These are phyloP conservation scores for Dicerorhinus sumatrensis DNA, from an alignment of 2,113 vertebrate genomes.

Conservation along the genomic window DNA sequence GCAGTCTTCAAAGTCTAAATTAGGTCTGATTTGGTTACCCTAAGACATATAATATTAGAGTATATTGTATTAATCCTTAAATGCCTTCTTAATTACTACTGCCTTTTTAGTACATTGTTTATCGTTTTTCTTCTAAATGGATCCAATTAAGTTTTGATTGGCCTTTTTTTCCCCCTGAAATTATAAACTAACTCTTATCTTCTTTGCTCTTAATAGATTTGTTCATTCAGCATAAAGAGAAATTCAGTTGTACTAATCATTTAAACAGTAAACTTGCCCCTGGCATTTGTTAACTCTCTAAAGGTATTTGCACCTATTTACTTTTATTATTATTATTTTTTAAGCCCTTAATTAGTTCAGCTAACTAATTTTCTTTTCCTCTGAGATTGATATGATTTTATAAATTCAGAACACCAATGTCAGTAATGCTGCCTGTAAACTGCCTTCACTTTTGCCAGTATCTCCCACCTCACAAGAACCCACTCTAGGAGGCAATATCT, in stretches of 20 bases:
- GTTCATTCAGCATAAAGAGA: constrained; percentile 76
- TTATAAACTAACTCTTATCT: constrained; percentile 77
- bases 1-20: constrained; percentile 71
- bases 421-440: neutral
- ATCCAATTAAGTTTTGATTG: constrained; percentile 80
- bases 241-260: constrained; percentile 58
- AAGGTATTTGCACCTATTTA: constrained; percentile 63
- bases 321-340: constrained; percentile 52
- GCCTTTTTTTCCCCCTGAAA: constrained; percentile 56
- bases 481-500: neutral
- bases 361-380: constrained; percentile 47
- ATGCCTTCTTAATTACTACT: constrained; percentile 77
- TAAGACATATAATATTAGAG: constrained; percentile 73
- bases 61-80: constrained; percentile 82
- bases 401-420: neutral
- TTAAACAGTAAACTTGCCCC: constrained; percentile 59
- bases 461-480: neutral
- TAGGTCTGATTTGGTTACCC: constrained; percentile 72
- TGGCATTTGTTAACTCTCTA: constrained; percentile 54
- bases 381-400: neutral
- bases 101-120: constrained; percentile 75
- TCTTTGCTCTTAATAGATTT: constrained; percentile 78
- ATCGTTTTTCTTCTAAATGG: constrained; percentile 75
- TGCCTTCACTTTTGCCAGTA: neutral
- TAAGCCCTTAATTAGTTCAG: constrained; percentile 64